Evolutionary conservation across 2,797 vertebrate species (phyloP), one percentile per base, ranked within the genome.

Genomic region (Antrozous pallidus): DNA sequence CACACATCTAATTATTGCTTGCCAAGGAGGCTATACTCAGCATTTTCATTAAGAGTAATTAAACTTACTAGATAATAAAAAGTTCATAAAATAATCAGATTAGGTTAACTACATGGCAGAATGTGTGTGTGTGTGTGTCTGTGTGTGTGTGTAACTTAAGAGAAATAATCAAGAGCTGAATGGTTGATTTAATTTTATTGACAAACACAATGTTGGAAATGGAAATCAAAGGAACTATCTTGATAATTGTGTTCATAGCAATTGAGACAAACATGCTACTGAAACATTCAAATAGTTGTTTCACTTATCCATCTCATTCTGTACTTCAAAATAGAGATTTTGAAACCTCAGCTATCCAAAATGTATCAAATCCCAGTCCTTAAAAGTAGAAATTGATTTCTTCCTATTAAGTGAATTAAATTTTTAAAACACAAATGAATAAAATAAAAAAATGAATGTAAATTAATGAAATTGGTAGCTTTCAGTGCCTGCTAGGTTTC

Each of bases 171-270:
- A 94, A 78, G 88, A 87, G 17, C 31, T 74, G 56, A 74, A 79
- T 69, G 54, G 78, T n/a, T 91, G 80, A n/a, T 81, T 93, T 51
- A 71, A 86, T 80, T 78, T 89, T 38, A 93, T 28, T 36, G 87
- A 74, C 33, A 93, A 92, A 70, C 8, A 69, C 58, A 89, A 65
- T 93, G 70, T 73, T 93, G 88, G 47, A 88, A 94, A 80, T 84
- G 45, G 83, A 96, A 94, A 94, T 83, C 18, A 45, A 36, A 51
- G 24, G 24, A 47, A 91, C 87, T 93, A 65, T 93, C 67, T 65
- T 84, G n/a, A 92, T 95, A 89, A 81, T 58, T 74, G 54, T 31
- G 33, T 94, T 63, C 90, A 47, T 4, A 80, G 38, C 8, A 69
- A 85, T 28, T 49, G 38, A 86, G 42, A 75, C 65, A 49, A 88